Evolutionary conservation across 2,113 vertebrate genomes (phyloP).

Genomic region (Neotragus moschatus): DNA sequence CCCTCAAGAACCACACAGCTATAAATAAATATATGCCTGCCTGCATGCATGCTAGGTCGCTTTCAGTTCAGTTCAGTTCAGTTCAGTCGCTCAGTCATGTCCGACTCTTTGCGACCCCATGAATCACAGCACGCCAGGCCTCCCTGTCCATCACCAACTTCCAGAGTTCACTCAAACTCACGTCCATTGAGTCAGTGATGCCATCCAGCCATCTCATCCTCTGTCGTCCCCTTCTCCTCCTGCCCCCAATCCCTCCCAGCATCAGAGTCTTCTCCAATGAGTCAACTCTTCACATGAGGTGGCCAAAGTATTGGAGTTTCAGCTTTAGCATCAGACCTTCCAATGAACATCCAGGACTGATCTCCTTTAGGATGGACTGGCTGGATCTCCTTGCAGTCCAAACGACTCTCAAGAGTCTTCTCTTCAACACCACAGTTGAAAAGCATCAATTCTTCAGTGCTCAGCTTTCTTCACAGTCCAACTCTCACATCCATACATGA

Average conservation of each 20-base stretch:
- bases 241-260: too few relatives aligned
- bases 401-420: too few relatives aligned
- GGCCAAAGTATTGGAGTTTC: too few relatives aligned
- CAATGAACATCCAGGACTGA: too few relatives aligned
- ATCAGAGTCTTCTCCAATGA: too few relatives aligned
- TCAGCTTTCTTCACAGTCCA: too few relatives aligned
- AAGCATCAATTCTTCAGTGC: fast-evolving
- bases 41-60: background rate
- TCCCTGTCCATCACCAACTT: background rate
- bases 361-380: too few relatives aligned
- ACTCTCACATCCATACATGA: too few relatives aligned
- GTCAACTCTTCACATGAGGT: too few relatives aligned
- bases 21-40: background rate
- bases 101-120: fast-evolving
- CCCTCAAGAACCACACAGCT: background rate
- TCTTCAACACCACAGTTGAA: too few relatives aligned
- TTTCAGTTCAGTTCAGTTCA: background rate
- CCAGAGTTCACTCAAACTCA: background rate
- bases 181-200: background rate
- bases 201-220: background rate
- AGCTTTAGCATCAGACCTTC: too few relatives aligned
- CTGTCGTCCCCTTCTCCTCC: background rate
- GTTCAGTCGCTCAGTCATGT: background rate
- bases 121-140: background rate
- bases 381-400: too few relatives aligned